Evolutionary conservation across 2,797 vertebrate species (phyloP), one percentile per base, ranked within the genome.

Genomic region (Hippopotamyrus pictus): DNA sequence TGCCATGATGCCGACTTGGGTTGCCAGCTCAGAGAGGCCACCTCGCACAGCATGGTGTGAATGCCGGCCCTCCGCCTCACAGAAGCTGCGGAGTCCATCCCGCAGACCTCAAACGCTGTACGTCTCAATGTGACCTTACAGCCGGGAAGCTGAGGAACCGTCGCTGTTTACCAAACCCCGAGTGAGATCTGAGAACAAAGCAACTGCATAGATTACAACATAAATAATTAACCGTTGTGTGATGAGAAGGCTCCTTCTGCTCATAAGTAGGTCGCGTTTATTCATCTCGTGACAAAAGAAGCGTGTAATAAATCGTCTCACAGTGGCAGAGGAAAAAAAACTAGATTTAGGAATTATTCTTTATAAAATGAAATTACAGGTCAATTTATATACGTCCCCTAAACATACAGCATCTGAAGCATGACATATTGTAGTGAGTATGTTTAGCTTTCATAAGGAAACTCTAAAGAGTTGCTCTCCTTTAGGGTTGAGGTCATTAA

Each of bases 221-320:
- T 88, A 69, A 88, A 88, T 88, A 88, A 88, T 88, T 88, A n/a
- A 88, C 37, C 22, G 57, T 88, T 46, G 29, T 88, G 87, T 46
- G 57, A 88, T 88, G 54, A 69, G 69, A 83, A 41, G 88, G 1
- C 33, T 83, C 22, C 17, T 41, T 79, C 87, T 57, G 37, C 29
- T 37, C 25, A 87, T 48, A 88, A 88, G 37, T 69, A 46, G 54
- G 57, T 65, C 87, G 62, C 22, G 25, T 69, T 88, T 48, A 69
- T 46, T 33, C 62, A 22, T 41, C 19, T 65, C 44, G 1, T 57
- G n/a, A 86, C 53, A 57, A 57, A 57, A 86, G 17, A 29, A 65
- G 57, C 7, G 7, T 29, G 57, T 25, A 46, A 69, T 62, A 48
- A 88, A 65, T 44, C 19, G 19, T 46, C 33, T 69, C 41, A 12